Base-by-base conservation (phyloP, 2,113 vertebrate species). In the Anolis sagrei region DNA sequence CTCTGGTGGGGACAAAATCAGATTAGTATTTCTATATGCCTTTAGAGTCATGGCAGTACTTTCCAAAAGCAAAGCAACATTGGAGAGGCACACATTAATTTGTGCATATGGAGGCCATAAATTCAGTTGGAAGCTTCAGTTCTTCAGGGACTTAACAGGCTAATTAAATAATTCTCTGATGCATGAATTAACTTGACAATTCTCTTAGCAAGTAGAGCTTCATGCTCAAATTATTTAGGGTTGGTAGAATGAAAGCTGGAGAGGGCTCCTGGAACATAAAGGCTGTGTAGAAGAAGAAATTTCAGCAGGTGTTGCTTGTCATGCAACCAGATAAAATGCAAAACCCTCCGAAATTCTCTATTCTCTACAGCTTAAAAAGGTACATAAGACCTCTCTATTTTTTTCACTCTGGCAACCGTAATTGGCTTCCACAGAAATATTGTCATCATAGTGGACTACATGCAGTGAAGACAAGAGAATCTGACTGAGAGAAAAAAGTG, bases 71-170 rank as follows among this genome's bases (percentile, higher is more conserved):
- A 29, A 18, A 80, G 16, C 36, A 29, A 1, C 61, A 80, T 25
- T 3, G 23, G 44, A 70, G 8, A 27, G 70, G 66, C 68, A 29
- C 64, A 72, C 14, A 13, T 29, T 25, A 36, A 58, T 72, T 23
- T 70, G 34, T 69, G 27, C 2, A 0, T 74, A 5, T 79, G 76
- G 39, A 82, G 58, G 61, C 66, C 29, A 49, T 27, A 25, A 4
- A 49, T 88, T 68, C 16, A 68, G 49, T 70, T 84, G 78, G 72
- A 85, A 77, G 64, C 44, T 70, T 64, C 66, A 78, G 5, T 78
- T 84, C 54, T 44, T 58, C 34, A 51, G 74, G 32, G 62, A 78
- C 62, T 58, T 39, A 29, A 39, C 32, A 36, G 25, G 32, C 80
- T 36, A 72, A 82, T 82, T 82, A 72, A 82, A 72, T 82, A 32